These are phyloP conservation scores for Macrotus californicus DNA, from an alignment of 2,113 vertebrate species.

Conservation along the genomic window DNA sequence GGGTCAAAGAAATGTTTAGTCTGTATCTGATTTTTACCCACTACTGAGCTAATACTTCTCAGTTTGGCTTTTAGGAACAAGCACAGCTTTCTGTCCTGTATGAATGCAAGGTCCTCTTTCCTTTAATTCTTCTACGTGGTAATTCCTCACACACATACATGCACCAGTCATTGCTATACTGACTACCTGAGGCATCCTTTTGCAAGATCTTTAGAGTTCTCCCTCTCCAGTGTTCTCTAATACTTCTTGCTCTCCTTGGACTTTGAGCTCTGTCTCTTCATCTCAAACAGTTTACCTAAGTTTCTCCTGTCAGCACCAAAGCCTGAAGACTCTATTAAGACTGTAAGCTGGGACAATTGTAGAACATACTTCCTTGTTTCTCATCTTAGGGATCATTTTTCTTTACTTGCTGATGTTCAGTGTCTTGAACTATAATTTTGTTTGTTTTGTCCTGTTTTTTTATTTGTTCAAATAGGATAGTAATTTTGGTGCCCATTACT, in stretches of 20 bases:
- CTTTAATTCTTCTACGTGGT: neutral
- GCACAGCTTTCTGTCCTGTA: neutral
- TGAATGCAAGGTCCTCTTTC: neutral
- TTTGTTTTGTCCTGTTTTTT: neutral
- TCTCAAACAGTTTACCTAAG: neutral
- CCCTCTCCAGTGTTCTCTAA: neutral
- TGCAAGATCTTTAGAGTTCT: neutral
- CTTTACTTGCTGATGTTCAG: neutral
- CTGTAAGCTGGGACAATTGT: neutral
- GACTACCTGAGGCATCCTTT: neutral
- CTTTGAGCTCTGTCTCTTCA: neutral
- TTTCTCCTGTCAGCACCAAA: neutral
- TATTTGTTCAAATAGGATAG: neutral
- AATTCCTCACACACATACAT: neutral
- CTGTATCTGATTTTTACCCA: neutral
- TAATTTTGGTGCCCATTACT: neutral
- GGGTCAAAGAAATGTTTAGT: slow-evolving; percentile 22
- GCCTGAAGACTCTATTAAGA: neutral
- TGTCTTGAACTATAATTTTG: neutral
- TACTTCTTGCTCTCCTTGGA: neutral
- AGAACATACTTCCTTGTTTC: neutral
- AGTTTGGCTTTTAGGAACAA: neutral
- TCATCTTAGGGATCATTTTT: neutral
- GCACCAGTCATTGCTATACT: neutral
- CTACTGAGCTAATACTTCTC: neutral